Evolutionary conservation across 2,888 invertebrate genomes (phyloP), one percentile per base, ranked within the genome.

Genomic region (Cheilosia scutellata): DNA sequence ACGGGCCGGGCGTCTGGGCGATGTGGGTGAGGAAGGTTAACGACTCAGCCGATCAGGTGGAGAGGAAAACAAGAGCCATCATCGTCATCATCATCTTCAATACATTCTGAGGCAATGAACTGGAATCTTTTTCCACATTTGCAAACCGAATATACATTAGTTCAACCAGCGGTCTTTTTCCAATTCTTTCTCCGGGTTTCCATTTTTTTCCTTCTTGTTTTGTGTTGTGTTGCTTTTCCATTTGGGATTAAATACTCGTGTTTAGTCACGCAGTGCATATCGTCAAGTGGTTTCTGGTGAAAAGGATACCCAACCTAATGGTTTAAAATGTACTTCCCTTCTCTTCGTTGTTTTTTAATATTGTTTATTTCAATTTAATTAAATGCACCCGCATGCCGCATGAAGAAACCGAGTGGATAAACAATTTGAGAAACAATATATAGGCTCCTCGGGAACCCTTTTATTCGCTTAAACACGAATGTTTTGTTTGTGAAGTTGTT

Each of bases 131-230:
- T 84, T 80, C 80, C 75, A 84, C 80, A 84, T 84, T 84, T 84
- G 80, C 80, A 80, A 84, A 80, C 84, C 79, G 84, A 84, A 84
- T 84, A 80, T 80, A 75, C 84, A 84, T 84, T 84, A 80, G 80
- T 79, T 84, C 80, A 75, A 84, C 84, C 75, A 84, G 80, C 51
- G 80, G 75, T 66, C 75, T 75, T 80, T 84, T 84, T 31, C 80
- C 80, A 75, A 79, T 80, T 80, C 83, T 71, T 84, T 71, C 65
- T 65, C 51, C 31, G 49, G 31, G 49, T 78, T 60, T 82, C 31
- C 33, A 9, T 20, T 20, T 51, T 42, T 66, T 37, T 31, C 13
- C 42, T 37, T 58, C 62, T 27, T 74, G 57, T 79, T 68, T 63
- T 80, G 42, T 58, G 55, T 25, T 72, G 55, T 78, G 74, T 68